Base-by-base conservation (phyloP, 1,140 invertebrate species). In the Helicoverpa zea region DNA sequence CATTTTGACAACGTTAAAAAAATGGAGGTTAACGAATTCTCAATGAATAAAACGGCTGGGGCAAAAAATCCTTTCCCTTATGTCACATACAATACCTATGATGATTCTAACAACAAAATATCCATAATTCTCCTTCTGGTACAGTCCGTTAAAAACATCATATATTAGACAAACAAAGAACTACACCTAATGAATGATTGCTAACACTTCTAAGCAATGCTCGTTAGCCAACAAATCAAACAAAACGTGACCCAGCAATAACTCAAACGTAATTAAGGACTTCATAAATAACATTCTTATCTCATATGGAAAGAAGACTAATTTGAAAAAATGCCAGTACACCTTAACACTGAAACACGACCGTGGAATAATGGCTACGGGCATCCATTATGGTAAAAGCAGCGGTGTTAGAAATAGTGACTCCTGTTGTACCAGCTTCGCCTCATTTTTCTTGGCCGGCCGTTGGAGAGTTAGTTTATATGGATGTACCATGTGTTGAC, bases 351-450 rank as follows among this genome's bases (percentile, higher is more conserved):
- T 74, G 79, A 70, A 81, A 79, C 83, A 79, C 72, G 77, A 79
- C 16, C 66, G 66, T 68, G 43, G 70, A 75, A 51, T 81, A 82
- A 81, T 82, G 81, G 72, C 74, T 29, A 66, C 61, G 68, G 79
- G 81, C 83, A 84, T 84, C 81, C 81, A 84, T 84, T 84, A 84
- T 81, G 79, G 74, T 81, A 81, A 82, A 82, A 82, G 81, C 76
- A 79, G 70, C 66, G 68, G 79, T 82, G 81, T 82, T 84, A 82
- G 83, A 82, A 84, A 82, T 81, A 82, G 81, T 81, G 83, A 84
- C 81, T 84, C 59, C 47, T 79, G 68, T 54, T 78, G 78, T 82
- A 75, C 61, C 35, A 68, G 80, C 30, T 81, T 81, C 76, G 81
- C 81, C 81, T 84, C 80, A 84, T 82, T 84, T 84, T 84, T 84